Base-by-base conservation (phyloP, 2,888 invertebrate species). In the Rutpela maculata region DNA sequence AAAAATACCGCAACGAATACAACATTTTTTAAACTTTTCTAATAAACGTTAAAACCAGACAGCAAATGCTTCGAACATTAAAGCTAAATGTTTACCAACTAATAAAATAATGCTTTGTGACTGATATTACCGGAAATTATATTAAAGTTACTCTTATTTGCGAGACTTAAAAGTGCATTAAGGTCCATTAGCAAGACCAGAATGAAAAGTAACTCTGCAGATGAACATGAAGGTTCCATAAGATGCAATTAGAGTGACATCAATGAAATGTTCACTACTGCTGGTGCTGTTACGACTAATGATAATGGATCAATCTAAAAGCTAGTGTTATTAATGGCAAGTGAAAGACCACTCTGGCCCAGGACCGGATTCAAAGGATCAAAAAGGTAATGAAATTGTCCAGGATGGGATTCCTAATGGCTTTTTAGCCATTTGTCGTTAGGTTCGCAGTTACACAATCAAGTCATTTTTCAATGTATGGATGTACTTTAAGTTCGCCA, bases 251-350 rank as follows among this genome's bases (percentile, higher is more conserved):
- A 81, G 80, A 81, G 80, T 83, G 80, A 82, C 83, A 82, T 83
- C 81, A 82, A 82, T 83, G 81, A 83, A 83, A 83, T 81, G 81
- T 78, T 81, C 82, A 79, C 81, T 75, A 71, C 80, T 71, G 77
- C 63, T 73, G 78, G 74, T 78, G 71, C 56, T 63, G 77, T 78
- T 70, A 62, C 71, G 70, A 63, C 83, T 86, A 85, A 85, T 86
- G 85, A 83, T 85, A 85, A 85, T 85, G 85, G 84, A 85, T 85
- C 84, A 84, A 84, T 84, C 82, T 80, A 75, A 82, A 82, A 84
- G 83, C 83, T 78, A 74, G 73, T 75, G 76, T 77, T 80, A 73
- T 75, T 75, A 80, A 78, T 80, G 77, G 80, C 57, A 65, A 75
- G 55, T 73, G 76, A 75, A 75, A 80, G 80, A 69, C 75, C 77